Conservation (phyloP, 2,113 vertebrate genomes). For the Tyto alba region DNA sequence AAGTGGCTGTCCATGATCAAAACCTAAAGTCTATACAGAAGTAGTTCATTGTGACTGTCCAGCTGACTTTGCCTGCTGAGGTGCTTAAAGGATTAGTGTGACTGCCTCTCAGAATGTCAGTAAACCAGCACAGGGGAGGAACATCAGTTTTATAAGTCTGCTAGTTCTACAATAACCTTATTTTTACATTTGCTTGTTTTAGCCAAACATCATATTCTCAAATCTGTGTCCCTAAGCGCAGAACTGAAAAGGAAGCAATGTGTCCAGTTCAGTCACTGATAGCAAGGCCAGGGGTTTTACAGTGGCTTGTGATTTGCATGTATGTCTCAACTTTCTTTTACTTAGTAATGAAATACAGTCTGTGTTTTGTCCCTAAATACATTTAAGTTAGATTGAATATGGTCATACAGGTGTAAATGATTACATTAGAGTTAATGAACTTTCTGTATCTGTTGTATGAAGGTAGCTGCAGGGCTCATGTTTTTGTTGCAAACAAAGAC, state of each 20-base stretch:
- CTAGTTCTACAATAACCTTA: neutral
- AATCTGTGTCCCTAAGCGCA: neutral
- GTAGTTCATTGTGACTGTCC: neutral
- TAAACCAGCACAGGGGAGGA: neutral
- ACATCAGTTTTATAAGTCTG: neutral
- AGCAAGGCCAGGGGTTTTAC: neutral
- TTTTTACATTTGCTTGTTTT: conserved; percentile 17
- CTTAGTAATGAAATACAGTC: neutral
- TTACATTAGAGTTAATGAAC: neutral
- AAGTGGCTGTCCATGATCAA: neutral
- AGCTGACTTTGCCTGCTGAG: neutral
- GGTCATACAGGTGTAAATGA: neutral
- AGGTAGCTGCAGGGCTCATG: neutral
- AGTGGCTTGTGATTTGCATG: neutral
- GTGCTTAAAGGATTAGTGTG: neutral
- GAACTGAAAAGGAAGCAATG: neutral
- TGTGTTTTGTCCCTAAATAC: neutral
- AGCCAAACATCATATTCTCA: neutral
- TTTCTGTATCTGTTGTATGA: neutral
- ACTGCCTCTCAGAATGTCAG: neutral
- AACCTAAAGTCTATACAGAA: neutral
- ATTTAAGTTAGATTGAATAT: neutral
- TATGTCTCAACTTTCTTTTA: neutral
- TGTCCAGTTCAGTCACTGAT: neutral
- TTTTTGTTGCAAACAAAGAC: neutral